phyloP scores from a whole-genome alignment of 2,113 vertebrate genomes.

The Lanius collurio region DNA sequence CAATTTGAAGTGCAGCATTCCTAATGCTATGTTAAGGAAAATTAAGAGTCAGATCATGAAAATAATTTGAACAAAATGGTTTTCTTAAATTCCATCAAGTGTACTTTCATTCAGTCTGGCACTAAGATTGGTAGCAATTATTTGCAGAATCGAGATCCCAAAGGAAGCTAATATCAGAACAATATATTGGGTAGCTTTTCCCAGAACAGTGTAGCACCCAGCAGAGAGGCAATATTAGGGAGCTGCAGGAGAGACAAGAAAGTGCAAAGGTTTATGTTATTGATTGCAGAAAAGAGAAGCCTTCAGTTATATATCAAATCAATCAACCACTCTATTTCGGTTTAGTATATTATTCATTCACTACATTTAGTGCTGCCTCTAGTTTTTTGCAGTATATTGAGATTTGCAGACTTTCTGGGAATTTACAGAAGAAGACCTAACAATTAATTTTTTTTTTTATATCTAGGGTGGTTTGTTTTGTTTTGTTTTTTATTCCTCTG shows the following conservation, averaged over 20 bases:
- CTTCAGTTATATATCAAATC: conserved; percentile 12
- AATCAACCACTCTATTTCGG: not conserved
- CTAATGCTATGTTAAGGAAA: not conserved
- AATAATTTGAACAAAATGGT: not conserved
- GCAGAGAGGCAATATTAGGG: conserved; percentile 34
- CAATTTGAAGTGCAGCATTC: not conserved
- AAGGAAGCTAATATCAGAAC: not conserved
- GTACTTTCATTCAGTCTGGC: not conserved
- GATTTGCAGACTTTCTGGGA: not conserved
- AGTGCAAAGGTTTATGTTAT: conserved; percentile 25
- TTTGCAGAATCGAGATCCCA: not conserved
- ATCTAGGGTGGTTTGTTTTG: not conserved
- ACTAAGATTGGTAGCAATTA: not conserved
- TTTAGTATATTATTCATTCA: not conserved
- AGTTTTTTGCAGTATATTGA: not conserved
- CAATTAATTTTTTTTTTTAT: not conserved
- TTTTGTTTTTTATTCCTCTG: not conserved
- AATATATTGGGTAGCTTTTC: not conserved
- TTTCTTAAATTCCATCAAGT: not conserved
- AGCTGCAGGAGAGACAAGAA: conserved; percentile 12
- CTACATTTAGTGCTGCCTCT: not conserved
- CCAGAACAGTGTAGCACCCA: not conserved
- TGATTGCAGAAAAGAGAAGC: conserved; percentile 10
- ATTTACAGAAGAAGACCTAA: not conserved
- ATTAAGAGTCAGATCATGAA: not conserved